phyloP scores from a whole-genome alignment of 1,140 invertebrate genomes.

The Euschistus heros region DNA sequence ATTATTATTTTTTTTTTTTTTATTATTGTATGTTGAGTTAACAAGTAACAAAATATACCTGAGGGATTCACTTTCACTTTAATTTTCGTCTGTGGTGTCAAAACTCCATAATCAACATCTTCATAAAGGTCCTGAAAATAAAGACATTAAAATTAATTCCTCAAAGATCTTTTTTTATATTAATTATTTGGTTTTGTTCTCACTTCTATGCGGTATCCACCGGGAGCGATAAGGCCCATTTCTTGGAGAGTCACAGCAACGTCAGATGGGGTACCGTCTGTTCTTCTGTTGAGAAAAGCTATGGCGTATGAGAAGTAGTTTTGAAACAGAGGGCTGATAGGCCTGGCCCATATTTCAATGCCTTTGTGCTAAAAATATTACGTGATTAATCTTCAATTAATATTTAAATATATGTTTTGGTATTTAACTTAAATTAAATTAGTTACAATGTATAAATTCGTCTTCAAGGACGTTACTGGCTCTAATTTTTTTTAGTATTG shows the following conservation, averaged over 20 bases:
- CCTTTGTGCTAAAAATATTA: conserved; percentile 61
- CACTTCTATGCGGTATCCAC: conserved; percentile 77
- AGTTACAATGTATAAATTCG: too few relatives aligned
- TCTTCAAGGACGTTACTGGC: too few relatives aligned
- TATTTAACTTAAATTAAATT: too few relatives aligned
- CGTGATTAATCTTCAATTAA: too few relatives aligned
- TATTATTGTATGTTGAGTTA: background rate
- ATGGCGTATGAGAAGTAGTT: conserved; percentile 80
- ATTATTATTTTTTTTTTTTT: conserved; percentile 10
- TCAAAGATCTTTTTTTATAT: background rate
- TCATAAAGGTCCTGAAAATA: conserved; percentile 68
- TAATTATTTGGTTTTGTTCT: background rate
- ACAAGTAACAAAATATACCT: conserved; percentile 42
- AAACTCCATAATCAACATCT: conserved; percentile 69
- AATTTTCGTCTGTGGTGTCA: conserved; percentile 75
- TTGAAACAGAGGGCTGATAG: conserved; percentile 66
- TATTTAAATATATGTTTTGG: too few relatives aligned
- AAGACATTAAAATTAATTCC: background rate
- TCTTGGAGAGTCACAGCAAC: conserved; percentile 75
- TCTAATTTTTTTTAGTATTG: too few relatives aligned
- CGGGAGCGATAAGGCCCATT: conserved; percentile 61
- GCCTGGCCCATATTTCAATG: conserved; percentile 85
- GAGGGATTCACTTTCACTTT: conserved; percentile 91
- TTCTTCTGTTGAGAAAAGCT: conserved; percentile 73
- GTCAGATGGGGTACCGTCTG: conserved; percentile 82